phyloP scores from a whole-genome alignment of 2,888 invertebrate species.

The Mayetiola destructor region DNA sequence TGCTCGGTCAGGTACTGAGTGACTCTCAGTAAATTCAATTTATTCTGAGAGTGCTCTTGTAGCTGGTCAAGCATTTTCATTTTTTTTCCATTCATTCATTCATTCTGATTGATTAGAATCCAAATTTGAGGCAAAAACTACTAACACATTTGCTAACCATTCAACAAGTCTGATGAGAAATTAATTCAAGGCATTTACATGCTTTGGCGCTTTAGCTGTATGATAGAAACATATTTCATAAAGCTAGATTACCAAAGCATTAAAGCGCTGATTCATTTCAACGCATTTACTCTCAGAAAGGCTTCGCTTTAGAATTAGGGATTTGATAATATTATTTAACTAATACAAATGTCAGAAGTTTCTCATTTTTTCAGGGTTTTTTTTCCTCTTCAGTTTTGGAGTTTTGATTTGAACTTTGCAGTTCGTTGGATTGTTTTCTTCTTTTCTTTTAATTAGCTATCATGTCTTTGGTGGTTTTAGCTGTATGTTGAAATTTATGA shows the following conservation, averaged over 20 bases:
- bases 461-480: slow-evolving; percentile 60
- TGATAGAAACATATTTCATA: slow-evolving; percentile 63
- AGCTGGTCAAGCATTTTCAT: slow-evolving; percentile 26
- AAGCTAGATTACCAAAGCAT: slow-evolving; percentile 93
- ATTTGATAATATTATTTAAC: too few species aligned
- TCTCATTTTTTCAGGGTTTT: too few species aligned
- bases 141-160: not conserved
- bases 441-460: slow-evolving; percentile 32
- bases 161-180: not conserved
- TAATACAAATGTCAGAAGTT: too few species aligned
- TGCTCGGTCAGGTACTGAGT: slow-evolving; percentile 68
- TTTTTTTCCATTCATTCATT: not conserved
- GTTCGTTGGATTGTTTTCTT: slow-evolving; percentile 3
- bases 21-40: slow-evolving; percentile 54
- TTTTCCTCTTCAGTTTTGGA: slow-evolving; percentile 18
- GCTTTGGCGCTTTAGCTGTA: slow-evolving; percentile 85
- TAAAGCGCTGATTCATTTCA: slow-evolving; percentile 26
- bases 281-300: not conserved
- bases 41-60: slow-evolving; percentile 35
- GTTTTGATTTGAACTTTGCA: too few species aligned
- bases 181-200: slow-evolving; percentile 36
- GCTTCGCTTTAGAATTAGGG: not conserved
- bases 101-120: slow-evolving; percentile 18
- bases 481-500: slow-evolving; percentile 44
- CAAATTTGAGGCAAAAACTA: not conserved